These are phyloP conservation scores for Hirtodrosophila histrioides DNA, from an alignment of 2,888 invertebrate species.

Conservation along the genomic window DNA sequence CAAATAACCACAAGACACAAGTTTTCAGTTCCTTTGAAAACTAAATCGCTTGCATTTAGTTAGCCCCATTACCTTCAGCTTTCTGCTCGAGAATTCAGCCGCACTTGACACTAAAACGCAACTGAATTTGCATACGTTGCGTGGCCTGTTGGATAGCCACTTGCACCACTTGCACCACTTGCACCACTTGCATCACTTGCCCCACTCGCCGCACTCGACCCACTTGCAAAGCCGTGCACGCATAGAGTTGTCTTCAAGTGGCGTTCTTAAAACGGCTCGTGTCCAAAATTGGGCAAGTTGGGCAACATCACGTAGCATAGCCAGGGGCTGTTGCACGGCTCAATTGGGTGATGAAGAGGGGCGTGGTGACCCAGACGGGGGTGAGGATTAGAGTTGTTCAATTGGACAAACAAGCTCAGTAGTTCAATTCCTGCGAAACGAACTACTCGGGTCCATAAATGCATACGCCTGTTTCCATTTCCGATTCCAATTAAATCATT, in stretches of 20 bases:
- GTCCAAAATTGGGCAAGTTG: conserved; percentile 68
- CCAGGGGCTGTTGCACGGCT: background rate
- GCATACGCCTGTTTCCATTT: no score
- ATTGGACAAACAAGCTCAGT: no score
- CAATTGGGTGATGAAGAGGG: no score
- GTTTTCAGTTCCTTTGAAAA: conserved; percentile 9
- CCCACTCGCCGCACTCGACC: conserved; percentile 11
- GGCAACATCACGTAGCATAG: conserved; percentile 65
- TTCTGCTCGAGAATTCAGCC: conserved; percentile 9
- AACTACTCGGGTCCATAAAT: no score
- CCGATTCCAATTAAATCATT: no score
- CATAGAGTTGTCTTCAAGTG: conserved; percentile 50
- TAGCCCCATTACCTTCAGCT: conserved; percentile 23
- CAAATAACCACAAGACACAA: conserved; percentile 6
- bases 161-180: conserved; percentile 26
- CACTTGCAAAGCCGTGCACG: conserved; percentile 46
- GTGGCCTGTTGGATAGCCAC: conserved; percentile 14
- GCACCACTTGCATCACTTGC: conserved; percentile 38
- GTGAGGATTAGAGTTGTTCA: no score
- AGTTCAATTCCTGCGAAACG: no score
- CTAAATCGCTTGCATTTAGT: conserved; percentile 51
- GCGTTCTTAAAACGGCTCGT: conserved; percentile 40
- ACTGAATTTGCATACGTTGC: conserved; percentile 40
- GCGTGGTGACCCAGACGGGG: no score
- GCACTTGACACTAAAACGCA: conserved; percentile 57